These are phyloP conservation scores for Centroberyx gerrardi DNA, from an alignment of 2,797 vertebrate genomes.

Conservation along the genomic window DNA sequence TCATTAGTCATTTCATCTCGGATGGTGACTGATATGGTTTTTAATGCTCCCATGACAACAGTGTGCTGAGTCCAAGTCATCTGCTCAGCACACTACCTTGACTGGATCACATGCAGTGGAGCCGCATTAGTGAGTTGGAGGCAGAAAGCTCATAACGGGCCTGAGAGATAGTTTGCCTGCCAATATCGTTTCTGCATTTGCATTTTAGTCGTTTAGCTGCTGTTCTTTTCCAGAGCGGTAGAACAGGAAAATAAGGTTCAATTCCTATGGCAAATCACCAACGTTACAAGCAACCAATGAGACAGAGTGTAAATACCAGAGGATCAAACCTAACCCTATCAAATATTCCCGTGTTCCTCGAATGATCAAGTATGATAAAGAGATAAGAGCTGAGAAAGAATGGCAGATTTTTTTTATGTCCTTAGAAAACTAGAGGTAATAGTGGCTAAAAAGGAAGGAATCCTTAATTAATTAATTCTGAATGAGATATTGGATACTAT, in stretches of 20 bases:
- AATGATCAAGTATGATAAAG: too few relatives aligned
- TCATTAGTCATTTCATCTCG: constrained; percentile 22
- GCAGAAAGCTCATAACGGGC: not conserved
- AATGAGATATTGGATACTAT: too few relatives aligned
- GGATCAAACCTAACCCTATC: not conserved
- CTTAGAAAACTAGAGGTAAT: not conserved
- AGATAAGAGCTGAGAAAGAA: not conserved
- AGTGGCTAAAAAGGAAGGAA: too few relatives aligned
- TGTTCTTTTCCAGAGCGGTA: too few relatives aligned
- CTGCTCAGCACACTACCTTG: not conserved
- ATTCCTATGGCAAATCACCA: constrained; percentile 16
- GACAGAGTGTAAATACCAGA: not conserved
- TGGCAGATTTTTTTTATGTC: not conserved
- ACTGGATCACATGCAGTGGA: constrained; percentile 1
- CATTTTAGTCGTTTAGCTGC: not conserved
- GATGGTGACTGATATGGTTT: constrained; percentile 1
- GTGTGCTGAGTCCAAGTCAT: constrained; percentile 30
- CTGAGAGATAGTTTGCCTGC: not conserved
- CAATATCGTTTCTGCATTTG: not conserved
- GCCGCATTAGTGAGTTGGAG: not conserved
- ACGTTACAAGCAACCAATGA: not conserved
- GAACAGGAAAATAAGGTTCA: not conserved
- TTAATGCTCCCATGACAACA: not conserved
- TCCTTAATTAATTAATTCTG: too few relatives aligned
- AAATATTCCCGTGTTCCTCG: not conserved